These are phyloP conservation scores for Phalacrocorax carbo DNA, from an alignment of 2,113 vertebrate species.

Conservation along the genomic window DNA sequence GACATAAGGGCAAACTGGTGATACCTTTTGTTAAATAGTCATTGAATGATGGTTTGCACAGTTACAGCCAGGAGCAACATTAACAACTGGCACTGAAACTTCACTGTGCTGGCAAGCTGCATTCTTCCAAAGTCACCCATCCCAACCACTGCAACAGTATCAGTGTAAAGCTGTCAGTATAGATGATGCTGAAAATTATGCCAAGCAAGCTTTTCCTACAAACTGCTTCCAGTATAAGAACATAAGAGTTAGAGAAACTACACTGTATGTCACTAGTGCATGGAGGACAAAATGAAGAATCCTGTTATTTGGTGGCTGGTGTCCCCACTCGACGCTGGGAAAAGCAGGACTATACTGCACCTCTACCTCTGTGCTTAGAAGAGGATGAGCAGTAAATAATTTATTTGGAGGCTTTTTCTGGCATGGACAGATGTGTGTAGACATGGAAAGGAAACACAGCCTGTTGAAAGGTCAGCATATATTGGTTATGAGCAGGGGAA, in stretches of 20 bases:
- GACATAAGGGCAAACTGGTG: not conserved
- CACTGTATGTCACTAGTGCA: not conserved
- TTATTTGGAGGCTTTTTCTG: slow-evolving; percentile 28
- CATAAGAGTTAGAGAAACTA: not conserved
- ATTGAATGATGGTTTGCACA: not conserved
- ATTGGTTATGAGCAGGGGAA: slow-evolving; percentile 44
- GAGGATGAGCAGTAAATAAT: not conserved
- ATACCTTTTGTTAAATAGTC: not conserved
- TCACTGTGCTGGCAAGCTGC: not conserved
- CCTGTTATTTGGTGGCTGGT: not conserved
- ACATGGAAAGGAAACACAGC: slow-evolving; percentile 11
- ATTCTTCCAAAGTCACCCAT: not conserved
- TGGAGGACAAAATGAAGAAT: not conserved
- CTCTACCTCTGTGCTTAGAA: not conserved
- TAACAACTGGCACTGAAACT: not conserved
- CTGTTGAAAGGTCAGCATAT: slow-evolving; percentile 48
- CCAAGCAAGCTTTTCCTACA: not conserved
- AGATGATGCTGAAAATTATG: not conserved
- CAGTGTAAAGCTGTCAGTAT: not conserved
- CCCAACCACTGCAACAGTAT: not conserved
- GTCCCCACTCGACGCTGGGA: not conserved
- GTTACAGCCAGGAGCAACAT: not conserved
- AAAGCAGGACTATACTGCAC: not conserved
- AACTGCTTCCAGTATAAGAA: not conserved
- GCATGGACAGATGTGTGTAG: slow-evolving; percentile 3